Evolutionary conservation across 2,113 vertebrate genomes (phyloP).

Genomic region (Hiodon tergisus): DNA sequence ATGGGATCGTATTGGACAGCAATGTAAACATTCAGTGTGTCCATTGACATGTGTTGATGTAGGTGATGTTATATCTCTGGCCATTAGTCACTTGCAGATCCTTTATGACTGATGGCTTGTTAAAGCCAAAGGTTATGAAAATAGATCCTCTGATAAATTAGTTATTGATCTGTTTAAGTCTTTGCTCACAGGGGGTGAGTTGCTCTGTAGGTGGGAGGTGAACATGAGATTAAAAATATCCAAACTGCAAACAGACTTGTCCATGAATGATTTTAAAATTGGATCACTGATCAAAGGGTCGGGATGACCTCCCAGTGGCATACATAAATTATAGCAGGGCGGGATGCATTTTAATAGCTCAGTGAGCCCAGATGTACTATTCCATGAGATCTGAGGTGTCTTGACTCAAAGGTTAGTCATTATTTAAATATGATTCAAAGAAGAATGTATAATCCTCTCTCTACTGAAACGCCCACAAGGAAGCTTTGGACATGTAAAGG

Average conservation of each 20-base stretch:
- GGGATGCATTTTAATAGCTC: slow-evolving; percentile 16
- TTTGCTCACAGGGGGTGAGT: not conserved
- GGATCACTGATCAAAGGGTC: slow-evolving; percentile 19
- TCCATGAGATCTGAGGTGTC: not conserved
- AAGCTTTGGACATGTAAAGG: not conserved
- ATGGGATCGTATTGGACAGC: no score
- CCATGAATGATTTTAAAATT: slow-evolving; percentile 24
- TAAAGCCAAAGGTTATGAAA: not conserved
- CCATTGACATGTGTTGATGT: not conserved
- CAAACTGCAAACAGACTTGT: not conserved
- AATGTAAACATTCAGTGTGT: not conserved
- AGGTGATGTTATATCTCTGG: not conserved
- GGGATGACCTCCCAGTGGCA: slow-evolving; percentile 4
- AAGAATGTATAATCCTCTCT: not conserved
- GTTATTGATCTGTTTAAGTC: not conserved
- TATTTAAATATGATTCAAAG: not conserved
- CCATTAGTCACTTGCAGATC: not conserved
- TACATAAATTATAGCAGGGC: slow-evolving; percentile 14
- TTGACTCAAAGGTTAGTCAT: not conserved
- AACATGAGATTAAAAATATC: not conserved
- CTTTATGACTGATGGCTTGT: not conserved
- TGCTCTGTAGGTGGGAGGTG: not conserved
- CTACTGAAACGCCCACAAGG: not conserved
- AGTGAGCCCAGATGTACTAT: not conserved
- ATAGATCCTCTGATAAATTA: not conserved